Evolutionary conservation across 2,888 invertebrate genomes (phyloP).

Genomic region (Pristionchus entomophagus): DNA sequence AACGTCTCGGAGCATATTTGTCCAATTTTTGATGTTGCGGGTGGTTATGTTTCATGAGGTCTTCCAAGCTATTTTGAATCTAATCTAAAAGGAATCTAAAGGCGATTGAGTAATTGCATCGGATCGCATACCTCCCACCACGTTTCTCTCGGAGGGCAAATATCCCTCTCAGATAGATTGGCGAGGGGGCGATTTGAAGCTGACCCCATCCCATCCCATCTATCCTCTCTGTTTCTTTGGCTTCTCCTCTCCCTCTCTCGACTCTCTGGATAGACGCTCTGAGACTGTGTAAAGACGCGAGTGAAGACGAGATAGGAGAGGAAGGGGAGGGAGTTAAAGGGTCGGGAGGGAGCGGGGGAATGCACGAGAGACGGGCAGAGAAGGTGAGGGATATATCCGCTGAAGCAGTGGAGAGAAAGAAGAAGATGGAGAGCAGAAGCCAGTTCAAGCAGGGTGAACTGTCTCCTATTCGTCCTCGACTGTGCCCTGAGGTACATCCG

Average conservation of each 20-base stretch:
- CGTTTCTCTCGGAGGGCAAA: neutral
- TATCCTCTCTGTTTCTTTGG: slow-evolving; percentile 15
- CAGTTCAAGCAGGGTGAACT: too few species aligned
- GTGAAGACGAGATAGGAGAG: slow-evolving; percentile 38
- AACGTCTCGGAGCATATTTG: too few species aligned
- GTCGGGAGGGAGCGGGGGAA: slow-evolving; percentile 1
- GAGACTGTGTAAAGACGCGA: slow-evolving; percentile 47
- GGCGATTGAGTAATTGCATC: neutral
- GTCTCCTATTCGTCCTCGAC: neutral
- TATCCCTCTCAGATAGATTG: neutral
- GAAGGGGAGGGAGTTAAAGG: slow-evolving; percentile 27
- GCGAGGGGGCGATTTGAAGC: slow-evolving; percentile 6
- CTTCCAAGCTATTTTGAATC: too few species aligned
- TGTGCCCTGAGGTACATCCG: neutral
- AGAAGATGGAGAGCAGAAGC: neutral
- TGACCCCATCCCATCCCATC: neutral
- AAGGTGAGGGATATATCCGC: too few species aligned
- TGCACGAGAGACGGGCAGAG: neutral
- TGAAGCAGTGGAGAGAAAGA: neutral
- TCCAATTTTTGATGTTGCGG: too few species aligned
- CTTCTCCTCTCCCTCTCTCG: neutral
- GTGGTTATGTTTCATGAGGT: too few species aligned
- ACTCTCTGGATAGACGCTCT: neutral
- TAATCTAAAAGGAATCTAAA: too few species aligned
- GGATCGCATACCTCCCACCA: neutral